A percentile compares a stretch with the other conserved stretches of the same genome.
Evolutionary conservation across 2,888 invertebrate genomes (phyloP).

Genomic region (Megastigmus dorsalis): DNA sequence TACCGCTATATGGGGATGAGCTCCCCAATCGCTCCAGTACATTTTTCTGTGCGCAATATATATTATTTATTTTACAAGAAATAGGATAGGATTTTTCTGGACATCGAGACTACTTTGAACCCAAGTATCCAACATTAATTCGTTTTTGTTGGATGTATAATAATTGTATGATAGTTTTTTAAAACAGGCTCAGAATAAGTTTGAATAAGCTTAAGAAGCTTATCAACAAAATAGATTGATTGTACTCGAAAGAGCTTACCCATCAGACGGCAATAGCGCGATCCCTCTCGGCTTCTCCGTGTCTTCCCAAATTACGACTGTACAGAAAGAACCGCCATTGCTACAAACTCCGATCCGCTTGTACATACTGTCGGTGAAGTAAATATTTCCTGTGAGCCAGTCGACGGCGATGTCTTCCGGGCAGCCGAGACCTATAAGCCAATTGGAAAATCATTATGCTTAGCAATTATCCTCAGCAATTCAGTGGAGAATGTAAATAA

Average conservation of each 20-base stretch:
- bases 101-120: too few relatives aligned
- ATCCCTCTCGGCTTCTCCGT: slow-evolving; percentile 82
- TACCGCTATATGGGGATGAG: slow-evolving; percentile 82
- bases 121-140: too few relatives aligned
- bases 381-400: slow-evolving; percentile 87
- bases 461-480: too few relatives aligned
- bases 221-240: too few relatives aligned
- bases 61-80: too few relatives aligned
- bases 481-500: too few relatives aligned
- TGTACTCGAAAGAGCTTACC: too few relatives aligned
- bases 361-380: slow-evolving; percentile 85
- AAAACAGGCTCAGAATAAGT: too few relatives aligned
- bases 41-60: slow-evolving; percentile 78
- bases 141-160: too few relatives aligned
- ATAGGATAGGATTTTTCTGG: too few relatives aligned
- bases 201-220: not conserved
- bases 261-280: slow-evolving; percentile 81
- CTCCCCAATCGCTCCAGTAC: slow-evolving; percentile 95
- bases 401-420: slow-evolving; percentile 87
- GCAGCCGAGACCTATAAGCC: slow-evolving; percentile 79
- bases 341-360: slow-evolving; percentile 85
- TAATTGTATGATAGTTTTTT: too few relatives aligned
- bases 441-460: too few relatives aligned
- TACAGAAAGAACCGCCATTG: slow-evolving; percentile 81
- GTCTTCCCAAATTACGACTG: slow-evolving; percentile 79